Conservation (phyloP, 2,888 invertebrate genomes). For the Cinara cedri region DNA sequence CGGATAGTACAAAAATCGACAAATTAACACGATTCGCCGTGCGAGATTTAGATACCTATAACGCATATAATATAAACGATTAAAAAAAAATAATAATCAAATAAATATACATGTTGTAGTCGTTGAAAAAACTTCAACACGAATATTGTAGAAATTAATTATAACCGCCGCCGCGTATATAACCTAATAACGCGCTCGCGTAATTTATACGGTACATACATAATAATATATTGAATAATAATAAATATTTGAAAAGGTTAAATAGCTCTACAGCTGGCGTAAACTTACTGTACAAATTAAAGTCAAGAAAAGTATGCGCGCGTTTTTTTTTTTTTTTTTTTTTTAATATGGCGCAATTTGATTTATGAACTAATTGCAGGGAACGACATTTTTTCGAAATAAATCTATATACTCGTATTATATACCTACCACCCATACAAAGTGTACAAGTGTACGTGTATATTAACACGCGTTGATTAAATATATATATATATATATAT, state of each 20-base stretch:
- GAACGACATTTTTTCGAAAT: conserved; percentile 25
- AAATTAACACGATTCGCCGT: no score
- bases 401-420: not conserved
- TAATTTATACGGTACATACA: no score
- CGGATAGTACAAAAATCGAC: no score
- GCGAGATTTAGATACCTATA: no score
- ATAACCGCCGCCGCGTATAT: no score
- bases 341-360: not conserved
- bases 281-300: conserved; percentile 52
- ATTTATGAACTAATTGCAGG: conserved; percentile 51
- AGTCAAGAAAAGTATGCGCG: conserved; percentile 47
- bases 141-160: conserved; percentile 26
- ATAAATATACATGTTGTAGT: no score
- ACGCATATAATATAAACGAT: not conserved
- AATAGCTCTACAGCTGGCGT: conserved; percentile 48
- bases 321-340: no score
- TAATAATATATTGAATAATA: conserved; percentile 19
- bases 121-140: conserved; percentile 20
- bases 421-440: no score
- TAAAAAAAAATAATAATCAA: no score
- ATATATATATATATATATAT: no score
- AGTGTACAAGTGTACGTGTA: not conserved
- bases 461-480: conserved; percentile 11
- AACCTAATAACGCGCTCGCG: no score
- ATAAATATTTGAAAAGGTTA: conserved; percentile 49